Base-by-base conservation (phyloP, 2,888 invertebrate genomes). In the Sturmia bella region DNA sequence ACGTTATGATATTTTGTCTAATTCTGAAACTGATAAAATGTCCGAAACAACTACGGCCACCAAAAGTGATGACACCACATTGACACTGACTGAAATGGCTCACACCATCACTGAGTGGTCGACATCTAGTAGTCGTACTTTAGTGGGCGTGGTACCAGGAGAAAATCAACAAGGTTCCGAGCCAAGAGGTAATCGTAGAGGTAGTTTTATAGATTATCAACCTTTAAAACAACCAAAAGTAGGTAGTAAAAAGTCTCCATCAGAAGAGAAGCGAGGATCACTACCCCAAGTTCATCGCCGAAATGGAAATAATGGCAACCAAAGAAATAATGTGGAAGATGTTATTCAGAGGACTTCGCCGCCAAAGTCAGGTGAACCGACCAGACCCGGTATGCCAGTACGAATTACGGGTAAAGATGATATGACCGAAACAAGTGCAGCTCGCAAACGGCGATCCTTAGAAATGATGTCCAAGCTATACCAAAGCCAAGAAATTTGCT, bases 61-160 rank as follows among this genome's bases (percentile, higher is more conserved):
- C 0, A 96, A 96, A 88, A 96, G 96, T 84, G 96, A 96, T 86
- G 96, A 96, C 87, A 96, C 96, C 64, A 94, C 94, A 0, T 89
- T 95, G 59, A 94, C 94, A 1, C 88, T 95, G 43, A 94, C 94
- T 0, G 94, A 94, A 88, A 92, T 94, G 85, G 96, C 95, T 1
- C 95, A 95, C 83, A 95, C 95, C 0, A 94, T 96, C 85, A 96
- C 96, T 0, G 96, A 96, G 85, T 96, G 96, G 95, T 96, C 96
- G 0, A 95, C 95, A 1, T 96, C 96, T 84, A 95, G 95, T 19
- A 95, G 95, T 86, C 95, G 95, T 74, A 95, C 95, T 0, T 92
- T 96, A 9, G 93, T 95, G 54, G 94, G 94, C 12, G 86, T 85
- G 2, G 72, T 85, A 7, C 94, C 94, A 41, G 91, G 92, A 13